A percentile compares a stretch with the other conserved stretches of the same genome.
Conservation (phyloP, 1,140 invertebrate species). For the Ceratoteleas bidentatus region DNA sequence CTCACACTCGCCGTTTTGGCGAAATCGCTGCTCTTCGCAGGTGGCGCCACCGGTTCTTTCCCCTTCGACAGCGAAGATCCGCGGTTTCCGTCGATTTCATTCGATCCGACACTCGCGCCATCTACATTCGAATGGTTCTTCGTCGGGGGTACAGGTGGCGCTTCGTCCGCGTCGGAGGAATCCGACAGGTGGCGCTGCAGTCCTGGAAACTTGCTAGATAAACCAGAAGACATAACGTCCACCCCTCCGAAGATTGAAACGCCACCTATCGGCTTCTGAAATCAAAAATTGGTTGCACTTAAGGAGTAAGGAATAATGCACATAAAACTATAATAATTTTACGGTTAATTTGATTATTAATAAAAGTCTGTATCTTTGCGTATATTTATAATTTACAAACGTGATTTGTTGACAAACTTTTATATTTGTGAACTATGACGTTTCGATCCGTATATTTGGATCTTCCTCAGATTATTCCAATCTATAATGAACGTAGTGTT, state of each 20-base stretch:
- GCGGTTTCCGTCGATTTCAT: constrained; percentile 27
- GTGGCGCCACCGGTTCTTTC: constrained; percentile 17
- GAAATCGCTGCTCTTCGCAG: constrained; percentile 44
- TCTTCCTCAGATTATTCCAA: too few relatives aligned
- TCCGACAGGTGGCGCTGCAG: constrained; percentile 64
- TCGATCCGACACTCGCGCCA: constrained; percentile 43
- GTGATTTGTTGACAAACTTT: too few relatives aligned
- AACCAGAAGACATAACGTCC: constrained; percentile 65
- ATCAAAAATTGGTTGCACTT: constrained; percentile 38
- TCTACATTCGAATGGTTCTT: too few relatives aligned
- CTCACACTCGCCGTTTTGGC: neutral
- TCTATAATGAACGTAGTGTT: too few relatives aligned
- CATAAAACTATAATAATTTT: too few relatives aligned
- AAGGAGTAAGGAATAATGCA: too few relatives aligned
- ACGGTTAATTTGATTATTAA: too few relatives aligned
- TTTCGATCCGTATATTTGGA: too few relatives aligned
- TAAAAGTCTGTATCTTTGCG: too few relatives aligned
- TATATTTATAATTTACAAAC: too few relatives aligned
- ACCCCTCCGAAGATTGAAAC: constrained; percentile 81
- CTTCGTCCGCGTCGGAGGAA: constrained; percentile 71
- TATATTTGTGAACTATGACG: too few relatives aligned
- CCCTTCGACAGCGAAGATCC: constrained; percentile 2
- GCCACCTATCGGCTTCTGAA: constrained; percentile 83
- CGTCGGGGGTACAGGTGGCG: constrained; percentile 17
- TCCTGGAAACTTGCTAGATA: constrained; percentile 19